phyloP scores from a whole-genome alignment of 92 coral and sea anemone genomes.

The Zoanthus sociatus region DNA sequence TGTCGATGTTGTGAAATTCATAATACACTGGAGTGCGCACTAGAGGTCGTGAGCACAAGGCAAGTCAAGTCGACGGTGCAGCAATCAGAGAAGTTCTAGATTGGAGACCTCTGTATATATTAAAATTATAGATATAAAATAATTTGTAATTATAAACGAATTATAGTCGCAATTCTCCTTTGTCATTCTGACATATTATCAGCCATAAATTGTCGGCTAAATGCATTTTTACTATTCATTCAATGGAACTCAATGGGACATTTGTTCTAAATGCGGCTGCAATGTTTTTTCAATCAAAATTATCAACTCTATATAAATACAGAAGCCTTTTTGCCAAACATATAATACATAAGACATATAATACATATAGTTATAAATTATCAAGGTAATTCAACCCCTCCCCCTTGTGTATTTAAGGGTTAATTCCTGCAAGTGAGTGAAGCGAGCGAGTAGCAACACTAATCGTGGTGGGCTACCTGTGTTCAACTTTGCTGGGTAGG shows the following conservation, averaged over 20 bases:
- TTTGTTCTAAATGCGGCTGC: neutral
- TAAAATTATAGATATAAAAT: neutral
- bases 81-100: constrained; percentile 22
- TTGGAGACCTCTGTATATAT: neutral
- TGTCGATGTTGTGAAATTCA: neutral
- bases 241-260: neutral
- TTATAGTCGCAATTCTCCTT: neutral
- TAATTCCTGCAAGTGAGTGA: too few relatives aligned
- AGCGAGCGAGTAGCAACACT: too few relatives aligned
- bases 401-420: neutral
- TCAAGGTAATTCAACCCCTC: neutral
- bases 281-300: neutral
- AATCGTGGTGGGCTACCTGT: too few relatives aligned
- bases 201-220: neutral
- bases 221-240: neutral
- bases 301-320: neutral
- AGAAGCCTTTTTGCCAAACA: constrained; percentile 1
- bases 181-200: constrained; percentile 6
- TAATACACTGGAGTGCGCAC: neutral
- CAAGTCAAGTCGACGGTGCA: neutral
- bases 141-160: neutral
- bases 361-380: too few relatives aligned
- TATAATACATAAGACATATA: neutral
- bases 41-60: constrained; percentile 9
- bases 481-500: too few relatives aligned